Evolutionary conservation across 2,888 invertebrate species (phyloP).

Genomic region (Scrobipalpa costella): DNA sequence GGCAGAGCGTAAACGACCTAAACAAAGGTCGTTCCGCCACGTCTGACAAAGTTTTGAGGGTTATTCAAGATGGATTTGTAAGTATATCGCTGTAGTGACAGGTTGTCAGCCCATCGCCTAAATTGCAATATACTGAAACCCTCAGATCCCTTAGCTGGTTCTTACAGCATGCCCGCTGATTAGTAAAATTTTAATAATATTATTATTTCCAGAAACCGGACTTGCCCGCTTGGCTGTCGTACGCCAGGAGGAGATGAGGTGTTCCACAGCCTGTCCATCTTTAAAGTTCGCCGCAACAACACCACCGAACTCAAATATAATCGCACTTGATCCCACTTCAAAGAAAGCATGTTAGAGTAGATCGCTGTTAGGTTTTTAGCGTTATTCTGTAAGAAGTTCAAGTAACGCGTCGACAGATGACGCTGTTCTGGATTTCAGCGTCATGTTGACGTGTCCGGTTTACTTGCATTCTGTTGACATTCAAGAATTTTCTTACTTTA

Average conservation of each 20-base stretch:
- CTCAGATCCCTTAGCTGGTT: too few relatives aligned
- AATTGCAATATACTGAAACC: too few relatives aligned
- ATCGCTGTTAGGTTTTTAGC: constrained; percentile 5
- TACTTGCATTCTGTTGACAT: too few relatives aligned
- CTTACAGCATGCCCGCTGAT: too few relatives aligned
- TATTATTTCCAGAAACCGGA: constrained; percentile 66
- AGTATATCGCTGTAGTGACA: too few relatives aligned
- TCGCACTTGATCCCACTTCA: constrained; percentile 21
- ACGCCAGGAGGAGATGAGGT: constrained; percentile 96
- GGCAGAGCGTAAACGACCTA: too few relatives aligned
- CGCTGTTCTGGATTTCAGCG: constrained; percentile 8
- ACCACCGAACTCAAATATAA: constrained; percentile 44
- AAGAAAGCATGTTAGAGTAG: constrained; percentile 24
- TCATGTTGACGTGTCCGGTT: neutral
- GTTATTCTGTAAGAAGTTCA: neutral
- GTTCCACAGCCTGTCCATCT: constrained; percentile 82
- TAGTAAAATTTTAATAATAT: too few relatives aligned
- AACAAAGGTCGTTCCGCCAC: too few relatives aligned
- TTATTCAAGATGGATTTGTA: too few relatives aligned
- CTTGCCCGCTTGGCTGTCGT: constrained; percentile 85
- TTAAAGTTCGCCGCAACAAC: neutral
- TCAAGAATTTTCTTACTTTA: too few relatives aligned
- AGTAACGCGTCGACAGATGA: neutral
- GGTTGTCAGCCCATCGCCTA: too few relatives aligned
- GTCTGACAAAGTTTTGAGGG: too few relatives aligned